Evolutionary conservation across 2,113 vertebrate genomes (phyloP).

Genomic region (Myrmecobius fasciatus): DNA sequence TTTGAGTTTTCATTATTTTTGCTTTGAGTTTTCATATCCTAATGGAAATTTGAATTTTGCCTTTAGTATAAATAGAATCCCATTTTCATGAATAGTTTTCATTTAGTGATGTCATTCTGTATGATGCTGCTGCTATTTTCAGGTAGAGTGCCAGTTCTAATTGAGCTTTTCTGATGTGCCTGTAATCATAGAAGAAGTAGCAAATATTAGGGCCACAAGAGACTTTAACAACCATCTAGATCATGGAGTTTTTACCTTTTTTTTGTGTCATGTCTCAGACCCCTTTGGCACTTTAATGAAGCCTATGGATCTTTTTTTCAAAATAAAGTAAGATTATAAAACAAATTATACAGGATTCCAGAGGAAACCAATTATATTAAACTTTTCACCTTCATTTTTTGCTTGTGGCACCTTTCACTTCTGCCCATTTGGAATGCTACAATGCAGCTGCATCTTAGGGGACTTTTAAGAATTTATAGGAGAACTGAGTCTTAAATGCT

Average conservation of each 20-base stretch:
- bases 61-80: conserved; percentile 49
- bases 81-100: conserved; percentile 58
- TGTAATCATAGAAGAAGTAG: conserved; percentile 16
- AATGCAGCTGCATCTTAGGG: not conserved
- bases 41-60: conserved; percentile 68
- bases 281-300: not conserved
- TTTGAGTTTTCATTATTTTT: not conserved
- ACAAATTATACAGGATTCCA: not conserved
- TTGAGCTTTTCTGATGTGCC: not conserved
- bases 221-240: too few species aligned
- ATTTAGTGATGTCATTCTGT: not conserved
- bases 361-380: not conserved
- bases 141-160: conserved; percentile 46
- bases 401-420: not conserved
- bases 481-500: not conserved
- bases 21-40: conserved; percentile 47
- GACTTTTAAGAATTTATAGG: not conserved
- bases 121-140: not conserved
- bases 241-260: not conserved
- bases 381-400: not conserved
- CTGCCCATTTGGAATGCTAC: not conserved
- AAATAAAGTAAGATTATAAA: not conserved
- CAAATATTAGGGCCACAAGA: not conserved
- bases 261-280: not conserved
- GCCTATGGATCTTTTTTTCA: not conserved